phyloP scores from a whole-genome alignment of 2,113 vertebrate species.

The Galemys pyrenaicus region DNA sequence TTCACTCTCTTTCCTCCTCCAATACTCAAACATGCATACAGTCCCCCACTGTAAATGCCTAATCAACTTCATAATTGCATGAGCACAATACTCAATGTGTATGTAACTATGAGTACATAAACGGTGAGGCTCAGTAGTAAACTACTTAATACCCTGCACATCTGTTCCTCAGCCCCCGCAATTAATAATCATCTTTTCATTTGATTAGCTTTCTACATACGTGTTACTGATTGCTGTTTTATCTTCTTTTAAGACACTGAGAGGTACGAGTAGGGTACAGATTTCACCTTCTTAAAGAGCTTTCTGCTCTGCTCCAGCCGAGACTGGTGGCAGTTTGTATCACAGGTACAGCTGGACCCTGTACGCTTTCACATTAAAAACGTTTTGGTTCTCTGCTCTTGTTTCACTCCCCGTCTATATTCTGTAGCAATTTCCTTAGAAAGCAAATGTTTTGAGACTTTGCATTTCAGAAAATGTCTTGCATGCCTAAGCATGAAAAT shows the following conservation, averaged over 20 bases:
- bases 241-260: background rate
- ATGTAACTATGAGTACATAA: background rate
- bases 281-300: background rate
- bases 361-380: background rate
- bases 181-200: slow-evolving; percentile 17
- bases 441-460: background rate
- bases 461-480: background rate
- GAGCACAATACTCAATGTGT: background rate
- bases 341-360: no score
- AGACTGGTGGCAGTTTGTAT: background rate
- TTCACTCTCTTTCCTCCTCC: background rate
- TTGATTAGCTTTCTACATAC: background rate
- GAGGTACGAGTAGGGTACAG: background rate
- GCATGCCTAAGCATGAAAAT: background rate
- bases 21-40: background rate
- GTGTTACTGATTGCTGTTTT: background rate
- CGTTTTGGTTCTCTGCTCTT: background rate
- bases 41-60: background rate
- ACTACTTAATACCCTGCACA: background rate
- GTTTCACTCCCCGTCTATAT: background rate
- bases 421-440: background rate
- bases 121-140: background rate
- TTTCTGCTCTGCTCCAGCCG: background rate
- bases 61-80: background rate
- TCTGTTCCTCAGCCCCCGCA: background rate